phyloP scores from a whole-genome alignment of 2,113 vertebrate genomes.

The Elaphurus davidianus region DNA sequence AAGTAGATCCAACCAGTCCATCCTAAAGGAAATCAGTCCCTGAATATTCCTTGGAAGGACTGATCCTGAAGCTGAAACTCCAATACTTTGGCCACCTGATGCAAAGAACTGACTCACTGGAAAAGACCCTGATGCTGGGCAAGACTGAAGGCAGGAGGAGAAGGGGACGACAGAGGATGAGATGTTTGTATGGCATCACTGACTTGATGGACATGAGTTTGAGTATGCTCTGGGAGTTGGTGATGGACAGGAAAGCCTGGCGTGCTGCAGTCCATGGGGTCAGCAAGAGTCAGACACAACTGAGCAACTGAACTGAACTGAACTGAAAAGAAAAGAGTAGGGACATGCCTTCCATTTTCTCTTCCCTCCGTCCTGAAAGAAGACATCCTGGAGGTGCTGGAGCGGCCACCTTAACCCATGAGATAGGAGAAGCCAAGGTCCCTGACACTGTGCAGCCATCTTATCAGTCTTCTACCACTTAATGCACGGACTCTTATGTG shows the following conservation, averaged over 20 bases:
- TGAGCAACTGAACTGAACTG: neutral
- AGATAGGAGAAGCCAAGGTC: neutral
- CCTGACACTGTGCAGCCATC: neutral
- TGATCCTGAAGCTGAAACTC: neutral
- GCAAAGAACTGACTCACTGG: neutral
- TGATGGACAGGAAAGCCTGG: neutral
- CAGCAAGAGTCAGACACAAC: neutral
- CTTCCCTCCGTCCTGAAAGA: neutral
- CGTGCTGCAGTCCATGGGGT: neutral
- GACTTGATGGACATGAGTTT: neutral
- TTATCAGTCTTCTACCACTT: neutral
- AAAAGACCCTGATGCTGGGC: neutral
- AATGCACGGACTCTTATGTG: neutral
- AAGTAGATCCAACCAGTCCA: neutral
- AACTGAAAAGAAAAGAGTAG: neutral
- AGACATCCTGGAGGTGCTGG: neutral
- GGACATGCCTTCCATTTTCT: neutral
- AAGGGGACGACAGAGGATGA: neutral
- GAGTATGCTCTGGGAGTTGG: neutral
- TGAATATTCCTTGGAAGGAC: too few relatives aligned
- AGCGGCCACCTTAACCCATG: neutral
- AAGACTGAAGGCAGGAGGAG: neutral
- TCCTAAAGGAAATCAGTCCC: too few relatives aligned
- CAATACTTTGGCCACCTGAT: neutral
- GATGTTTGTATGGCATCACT: neutral